Percentiles rank a stretch among this genome's conserved stretches.
Evolutionary conservation across 2,888 invertebrate species (phyloP).

Genomic region (Adelognathus sp.): DNA sequence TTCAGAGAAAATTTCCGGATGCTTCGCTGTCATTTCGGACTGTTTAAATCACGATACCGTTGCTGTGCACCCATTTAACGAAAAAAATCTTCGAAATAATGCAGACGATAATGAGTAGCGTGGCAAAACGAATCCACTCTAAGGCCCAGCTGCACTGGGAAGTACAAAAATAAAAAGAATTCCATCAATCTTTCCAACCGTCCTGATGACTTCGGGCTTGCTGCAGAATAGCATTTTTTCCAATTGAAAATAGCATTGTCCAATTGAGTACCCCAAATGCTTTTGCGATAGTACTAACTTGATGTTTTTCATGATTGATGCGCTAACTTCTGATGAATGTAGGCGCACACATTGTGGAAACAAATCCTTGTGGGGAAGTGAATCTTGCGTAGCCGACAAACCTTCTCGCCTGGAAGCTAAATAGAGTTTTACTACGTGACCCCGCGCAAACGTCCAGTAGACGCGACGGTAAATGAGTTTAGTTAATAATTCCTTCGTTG

Average conservation of each 20-base stretch:
- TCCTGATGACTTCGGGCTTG: no score
- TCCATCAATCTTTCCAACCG: no score
- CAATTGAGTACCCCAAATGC: background rate
- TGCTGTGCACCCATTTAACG: no score
- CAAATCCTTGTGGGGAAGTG: conserved; percentile 28
- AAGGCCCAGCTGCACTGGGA: no score
- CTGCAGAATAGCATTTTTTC: no score
- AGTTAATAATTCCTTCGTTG: conserved; percentile 72
- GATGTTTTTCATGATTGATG: background rate
- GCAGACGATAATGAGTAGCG: no score
- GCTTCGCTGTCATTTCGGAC: no score
- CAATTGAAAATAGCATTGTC: background rate
- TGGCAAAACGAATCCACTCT: no score
- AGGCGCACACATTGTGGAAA: background rate
- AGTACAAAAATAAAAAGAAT: no score
- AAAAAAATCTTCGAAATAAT: no score
- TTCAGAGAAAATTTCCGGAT: no score
- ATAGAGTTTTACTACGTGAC: conserved; percentile 13
- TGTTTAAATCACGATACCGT: no score
- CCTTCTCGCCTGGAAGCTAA: background rate
- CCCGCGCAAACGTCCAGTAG: conserved; percentile 18
- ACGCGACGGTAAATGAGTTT: conserved; percentile 70
- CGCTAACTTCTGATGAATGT: background rate
- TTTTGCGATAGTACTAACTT: background rate
- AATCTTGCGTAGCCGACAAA: conserved; percentile 13